Conservation (phyloP, 1,140 invertebrate genomes). For the Drosophila repleta region DNA sequence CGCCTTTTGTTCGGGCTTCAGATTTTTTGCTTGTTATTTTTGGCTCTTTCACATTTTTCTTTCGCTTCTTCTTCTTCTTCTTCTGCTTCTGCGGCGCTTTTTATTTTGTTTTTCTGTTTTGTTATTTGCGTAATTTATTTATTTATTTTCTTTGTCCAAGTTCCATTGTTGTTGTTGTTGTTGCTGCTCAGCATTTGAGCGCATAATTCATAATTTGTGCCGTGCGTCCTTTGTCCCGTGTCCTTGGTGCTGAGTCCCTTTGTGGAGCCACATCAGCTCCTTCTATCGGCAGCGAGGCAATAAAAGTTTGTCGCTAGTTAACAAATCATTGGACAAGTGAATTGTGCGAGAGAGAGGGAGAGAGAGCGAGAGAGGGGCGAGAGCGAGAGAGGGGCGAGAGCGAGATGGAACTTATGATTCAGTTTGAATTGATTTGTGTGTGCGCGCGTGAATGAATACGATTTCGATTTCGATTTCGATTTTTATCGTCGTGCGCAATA, state of each 20-base stretch:
- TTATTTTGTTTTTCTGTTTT: slow-evolving; percentile 12
- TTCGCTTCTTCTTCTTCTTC: slow-evolving; percentile 35
- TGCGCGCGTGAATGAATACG: slow-evolving; percentile 2
- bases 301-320: slow-evolving; percentile 75
- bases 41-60: slow-evolving; percentile 17
- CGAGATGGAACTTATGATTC: not conserved
- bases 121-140: slow-evolving; percentile 66
- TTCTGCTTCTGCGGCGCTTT: slow-evolving; percentile 22
- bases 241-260: not conserved
- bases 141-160: slow-evolving; percentile 64
- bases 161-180: slow-evolving; percentile 12
- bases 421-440: slow-evolving; percentile 38
- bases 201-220: slow-evolving; percentile 77
- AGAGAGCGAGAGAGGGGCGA: too few species aligned
- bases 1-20: not conserved
- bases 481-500: not conserved
- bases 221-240: slow-evolving; percentile 36
- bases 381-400: not conserved
- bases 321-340: slow-evolving; percentile 63
- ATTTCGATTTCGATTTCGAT: slow-evolving; percentile 5
- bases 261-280: too few species aligned
- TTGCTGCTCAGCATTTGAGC: slow-evolving; percentile 41
- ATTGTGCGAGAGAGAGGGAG: slow-evolving; percentile 22
- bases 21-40: slow-evolving; percentile 7
- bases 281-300: slow-evolving; percentile 59